Evolutionary conservation across 2,888 invertebrate genomes (phyloP), one percentile per base, ranked within the genome.

Genomic region (Zaprionus lineosus): DNA sequence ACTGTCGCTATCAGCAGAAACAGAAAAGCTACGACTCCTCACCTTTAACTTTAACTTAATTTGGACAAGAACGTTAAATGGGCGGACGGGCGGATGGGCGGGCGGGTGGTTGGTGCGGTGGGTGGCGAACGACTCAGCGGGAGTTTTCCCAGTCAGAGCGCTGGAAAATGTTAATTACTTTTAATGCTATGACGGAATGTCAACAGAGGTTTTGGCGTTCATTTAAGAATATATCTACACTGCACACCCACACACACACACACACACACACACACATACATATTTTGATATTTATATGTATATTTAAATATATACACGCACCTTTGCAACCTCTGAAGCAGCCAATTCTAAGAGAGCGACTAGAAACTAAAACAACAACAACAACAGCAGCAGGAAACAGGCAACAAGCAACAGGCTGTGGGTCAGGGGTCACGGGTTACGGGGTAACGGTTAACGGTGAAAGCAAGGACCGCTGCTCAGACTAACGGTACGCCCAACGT

Each of bases 111-210:
- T n/a, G n/a, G n/a, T n/a, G n/a, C n/a, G n/a, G n/a, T n/a, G n/a
- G 29, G 24, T 11, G 11, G 19, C 9, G 50, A 14, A 34, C 14
- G 24, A n/a, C 41, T 43, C n/a, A 11, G 7, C 37, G 15, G 19
- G n/a, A 21, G 41, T 34, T 48, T 40, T 19, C 34, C 18, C 31
- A 8, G 7, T n/a, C 40, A 33, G 29, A 48, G 39, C 41, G 55
- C 60, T 53, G 51, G 56, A 60, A 67, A 74, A 66, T 74, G 67
- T 69, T 68, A 81, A 75, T 82, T 84, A 84, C 78, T 81, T 78
- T 66, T 62, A 73, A 68, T 78, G 60, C 72, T 65, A 56, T 78
- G 66, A 74, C 63, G 76, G 64, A 66, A 69, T 69, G 72, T 66
- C 72, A 72, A 63, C 61, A 65, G 64, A 55, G 50, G 71, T 28